phyloP scores from a whole-genome alignment of 2,888 invertebrate genomes.

The Drosophila pseudotakahashii region DNA sequence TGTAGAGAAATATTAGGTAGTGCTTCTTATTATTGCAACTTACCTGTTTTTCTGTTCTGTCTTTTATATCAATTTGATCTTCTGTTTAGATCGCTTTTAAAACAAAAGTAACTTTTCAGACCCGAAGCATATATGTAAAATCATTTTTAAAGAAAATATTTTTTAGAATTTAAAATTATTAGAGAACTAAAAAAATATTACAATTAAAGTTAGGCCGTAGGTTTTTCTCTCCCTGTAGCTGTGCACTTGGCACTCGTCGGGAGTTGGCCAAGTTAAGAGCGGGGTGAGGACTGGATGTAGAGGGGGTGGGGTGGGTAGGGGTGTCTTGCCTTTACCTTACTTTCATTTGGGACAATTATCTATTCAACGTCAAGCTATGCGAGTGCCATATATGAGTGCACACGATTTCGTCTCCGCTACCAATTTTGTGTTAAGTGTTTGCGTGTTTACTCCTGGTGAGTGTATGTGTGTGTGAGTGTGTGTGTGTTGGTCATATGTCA shows the following conservation, averaged over 20 bases:
- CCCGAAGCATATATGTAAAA: too few relatives aligned
- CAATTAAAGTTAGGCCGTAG: not conserved
- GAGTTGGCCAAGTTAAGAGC: slow-evolving; percentile 44
- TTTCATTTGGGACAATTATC: slow-evolving; percentile 80
- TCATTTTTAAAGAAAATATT: too few relatives aligned
- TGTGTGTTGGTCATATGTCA: slow-evolving; percentile 71
- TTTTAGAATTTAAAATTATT: too few relatives aligned
- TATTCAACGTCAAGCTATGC: slow-evolving; percentile 77
- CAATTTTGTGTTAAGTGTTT: slow-evolving; percentile 78
- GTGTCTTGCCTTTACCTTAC: slow-evolving; percentile 45
- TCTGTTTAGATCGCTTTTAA: too few relatives aligned
- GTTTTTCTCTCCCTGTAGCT: not conserved
- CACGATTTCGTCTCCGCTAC: slow-evolving; percentile 73
- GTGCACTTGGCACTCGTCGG: slow-evolving; percentile 61
- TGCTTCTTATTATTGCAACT: not conserved
- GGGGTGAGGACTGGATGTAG: slow-evolving; percentile 10
- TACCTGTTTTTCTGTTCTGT: too few relatives aligned
- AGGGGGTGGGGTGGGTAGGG: slow-evolving; percentile 18
- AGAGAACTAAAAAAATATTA: too few relatives aligned
- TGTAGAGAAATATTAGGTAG: not conserved
- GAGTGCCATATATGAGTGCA: slow-evolving; percentile 73
- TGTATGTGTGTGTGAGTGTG: slow-evolving; percentile 29
- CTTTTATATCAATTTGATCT: too few relatives aligned
- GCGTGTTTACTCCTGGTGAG: slow-evolving; percentile 60
- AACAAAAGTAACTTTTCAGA: too few relatives aligned